Conservation (phyloP, 2,888 invertebrate species). For the Thymelicus acteon region DNA sequence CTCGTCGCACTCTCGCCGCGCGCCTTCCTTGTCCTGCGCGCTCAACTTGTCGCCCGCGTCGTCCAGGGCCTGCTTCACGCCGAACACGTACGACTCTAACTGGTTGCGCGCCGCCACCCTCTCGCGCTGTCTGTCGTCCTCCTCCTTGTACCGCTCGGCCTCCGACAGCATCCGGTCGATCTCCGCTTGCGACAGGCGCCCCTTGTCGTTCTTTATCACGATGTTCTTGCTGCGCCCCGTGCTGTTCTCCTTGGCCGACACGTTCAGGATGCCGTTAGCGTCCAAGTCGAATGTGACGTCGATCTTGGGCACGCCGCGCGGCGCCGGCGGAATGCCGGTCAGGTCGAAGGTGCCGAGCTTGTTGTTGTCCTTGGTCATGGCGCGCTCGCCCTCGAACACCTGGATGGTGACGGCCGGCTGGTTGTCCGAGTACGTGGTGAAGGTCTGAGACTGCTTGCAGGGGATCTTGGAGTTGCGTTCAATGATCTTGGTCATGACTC, state of each 20-base stretch:
- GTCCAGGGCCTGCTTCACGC: constrained; percentile 88
- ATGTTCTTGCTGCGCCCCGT: constrained; percentile 87
- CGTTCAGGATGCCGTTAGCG: constrained; percentile 62
- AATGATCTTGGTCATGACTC: constrained; percentile 91
- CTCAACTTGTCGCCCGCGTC: constrained; percentile 85
- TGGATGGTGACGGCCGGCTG: constrained; percentile 90
- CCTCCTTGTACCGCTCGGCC: constrained; percentile 56
- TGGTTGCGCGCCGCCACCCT: constrained; percentile 88
- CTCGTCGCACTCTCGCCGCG: background rate
- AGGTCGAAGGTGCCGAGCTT: constrained; percentile 86
- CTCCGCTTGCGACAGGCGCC: constrained; percentile 49
- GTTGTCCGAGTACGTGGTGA: constrained; percentile 92
- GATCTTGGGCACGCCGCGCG: no score
- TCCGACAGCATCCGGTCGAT: no score
- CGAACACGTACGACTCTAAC: constrained; percentile 89
- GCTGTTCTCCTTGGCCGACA: constrained; percentile 87
- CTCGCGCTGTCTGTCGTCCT: constrained; percentile 88
- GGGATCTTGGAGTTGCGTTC: constrained; percentile 89
- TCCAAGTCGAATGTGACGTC: no score
- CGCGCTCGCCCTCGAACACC: constrained; percentile 90
- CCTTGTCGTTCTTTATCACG: constrained; percentile 90
- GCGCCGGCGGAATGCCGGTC: constrained; percentile 84
- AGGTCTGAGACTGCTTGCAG: constrained; percentile 89
- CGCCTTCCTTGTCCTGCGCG: background rate
- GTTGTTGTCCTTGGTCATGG: constrained; percentile 92